Evolutionary conservation across 1,140 invertebrate genomes (phyloP), one percentile per base, ranked within the genome.

Genomic region (Micrasema minimum): DNA sequence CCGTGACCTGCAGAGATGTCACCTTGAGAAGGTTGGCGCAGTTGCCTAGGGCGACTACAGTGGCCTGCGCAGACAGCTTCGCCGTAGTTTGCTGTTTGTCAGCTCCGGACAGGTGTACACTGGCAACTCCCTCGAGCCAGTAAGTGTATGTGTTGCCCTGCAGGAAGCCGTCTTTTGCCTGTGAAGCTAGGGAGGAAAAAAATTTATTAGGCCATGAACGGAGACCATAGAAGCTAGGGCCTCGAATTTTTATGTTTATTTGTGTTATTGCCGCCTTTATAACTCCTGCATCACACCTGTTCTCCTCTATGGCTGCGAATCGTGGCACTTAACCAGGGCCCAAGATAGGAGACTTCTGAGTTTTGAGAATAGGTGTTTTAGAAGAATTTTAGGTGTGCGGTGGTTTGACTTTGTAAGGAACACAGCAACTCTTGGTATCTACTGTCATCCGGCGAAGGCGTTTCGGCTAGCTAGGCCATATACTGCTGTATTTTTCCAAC

Each of bases 1-100:
- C 82, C 48, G 81, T 81, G 9, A 87, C 82, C 20, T 80, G 81
- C n/a, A 88, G 72, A 11, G 78, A 77, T 22, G 80, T 80, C 46
- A 87, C 78, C 69, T 81, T 81, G n/a, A 88, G 76, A 2, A 83
- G 80, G 50, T 85, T 82, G 7, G 79, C 85, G 72, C 87, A 88
- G 76, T 87, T 87, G 26, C 83, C 85, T 20, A 83, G 75, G 0
- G 80, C 77, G 4, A 80, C 80, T 9, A 88, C 77, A 2, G 85
- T 81, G 0, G 83, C 86, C 50, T 83, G 80, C 1, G 85, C 87
- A 6, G 81, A 77, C 9, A 87, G 76, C 71, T 86, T 87, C 0
- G 87, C 80, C 37, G 77, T 84, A 9, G 85, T 85, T 71, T 87
- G 85, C 75, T 87, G 80, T 23, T 80, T 80, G 7, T 80, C 80